These are phyloP conservation scores for Clarias batrachus DNA, from an alignment of 2,113 vertebrate species.

Conservation along the genomic window DNA sequence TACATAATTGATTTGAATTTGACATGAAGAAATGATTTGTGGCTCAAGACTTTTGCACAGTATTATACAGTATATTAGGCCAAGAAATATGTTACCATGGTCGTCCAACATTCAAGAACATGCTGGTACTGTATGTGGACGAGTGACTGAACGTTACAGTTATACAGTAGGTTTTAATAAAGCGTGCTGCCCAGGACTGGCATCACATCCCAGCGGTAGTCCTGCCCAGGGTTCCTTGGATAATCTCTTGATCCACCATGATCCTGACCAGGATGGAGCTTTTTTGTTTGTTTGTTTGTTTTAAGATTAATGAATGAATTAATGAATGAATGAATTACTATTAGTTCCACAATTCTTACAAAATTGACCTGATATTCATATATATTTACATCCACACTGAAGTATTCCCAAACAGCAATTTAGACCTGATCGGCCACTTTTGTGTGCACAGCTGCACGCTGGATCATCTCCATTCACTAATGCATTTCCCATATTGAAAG, in stretches of 20 bases:
- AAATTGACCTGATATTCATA: background rate
- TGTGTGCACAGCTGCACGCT: background rate
- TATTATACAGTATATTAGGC: background rate
- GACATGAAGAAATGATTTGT: no score
- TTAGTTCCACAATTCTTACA: background rate
- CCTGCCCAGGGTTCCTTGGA: background rate
- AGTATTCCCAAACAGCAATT: background rate
- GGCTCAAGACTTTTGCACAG: no score
- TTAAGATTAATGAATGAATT: background rate
- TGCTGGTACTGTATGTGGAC: background rate
- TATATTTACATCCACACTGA: background rate
- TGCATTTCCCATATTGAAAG: background rate
- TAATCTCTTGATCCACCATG: background rate
- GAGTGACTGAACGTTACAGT: background rate
- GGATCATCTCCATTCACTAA: background rate
- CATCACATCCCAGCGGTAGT: background rate
- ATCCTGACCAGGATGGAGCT: background rate
- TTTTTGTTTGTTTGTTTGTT: no score
- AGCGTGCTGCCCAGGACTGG: background rate
- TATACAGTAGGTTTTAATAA: background rate
- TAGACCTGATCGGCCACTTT: background rate
- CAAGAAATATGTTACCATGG: background rate
- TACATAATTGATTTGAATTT: no score
- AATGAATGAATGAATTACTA: background rate
- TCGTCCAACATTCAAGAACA: background rate